Conservation (phyloP, 2,888 invertebrate genomes). For the Rotaria socialis region DNA sequence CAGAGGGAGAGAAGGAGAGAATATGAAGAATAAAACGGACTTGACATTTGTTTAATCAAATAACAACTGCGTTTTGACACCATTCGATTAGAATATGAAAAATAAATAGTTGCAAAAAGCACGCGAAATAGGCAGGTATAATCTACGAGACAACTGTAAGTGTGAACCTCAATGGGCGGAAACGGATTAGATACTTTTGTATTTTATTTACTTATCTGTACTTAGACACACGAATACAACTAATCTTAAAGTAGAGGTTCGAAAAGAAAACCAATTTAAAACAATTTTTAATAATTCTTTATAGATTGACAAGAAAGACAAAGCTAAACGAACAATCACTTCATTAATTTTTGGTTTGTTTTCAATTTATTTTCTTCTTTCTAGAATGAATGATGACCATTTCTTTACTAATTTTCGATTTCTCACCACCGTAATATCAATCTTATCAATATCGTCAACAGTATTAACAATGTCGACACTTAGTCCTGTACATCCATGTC, state of each 20-base stretch:
- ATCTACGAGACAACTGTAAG: neutral
- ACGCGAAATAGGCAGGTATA: neutral
- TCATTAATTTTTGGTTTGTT: no score
- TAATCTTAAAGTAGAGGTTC: constrained; percentile 18
- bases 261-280: neutral
- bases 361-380: neutral
- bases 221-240: neutral
- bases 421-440: neutral
- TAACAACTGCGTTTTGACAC: constrained; percentile 29
- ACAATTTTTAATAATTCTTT: neutral
- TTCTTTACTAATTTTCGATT: neutral
- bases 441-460: neutral
- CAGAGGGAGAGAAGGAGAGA: neutral
- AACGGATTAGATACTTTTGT: neutral
- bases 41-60: constrained; percentile 32
- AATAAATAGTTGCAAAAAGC: constrained; percentile 16
- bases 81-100: constrained; percentile 26
- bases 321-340: no score
- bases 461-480: neutral
- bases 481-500: constrained; percentile 24
- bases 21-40: neutral
- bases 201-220: neutral
- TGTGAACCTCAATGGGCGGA: constrained; percentile 15
- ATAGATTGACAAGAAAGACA: no score
- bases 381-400: constrained; percentile 12